A percentile compares a stretch with the other conserved stretches of the same genome.
These are phyloP conservation scores for Camponotus floridanus DNA, from an alignment of 1,140 invertebrate species.

Conservation along the genomic window DNA sequence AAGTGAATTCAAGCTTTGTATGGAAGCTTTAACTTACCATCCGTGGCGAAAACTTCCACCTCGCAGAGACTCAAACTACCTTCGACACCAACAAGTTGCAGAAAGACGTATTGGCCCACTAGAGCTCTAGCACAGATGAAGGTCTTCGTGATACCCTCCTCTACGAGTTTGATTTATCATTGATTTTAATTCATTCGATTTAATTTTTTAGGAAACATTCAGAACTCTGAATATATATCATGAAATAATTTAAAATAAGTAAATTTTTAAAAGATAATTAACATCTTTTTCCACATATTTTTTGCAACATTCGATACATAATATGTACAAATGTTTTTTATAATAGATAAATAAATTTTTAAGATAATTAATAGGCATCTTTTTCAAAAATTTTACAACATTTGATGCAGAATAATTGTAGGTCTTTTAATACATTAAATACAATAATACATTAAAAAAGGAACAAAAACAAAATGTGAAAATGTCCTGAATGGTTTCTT, in stretches of 20 bases:
- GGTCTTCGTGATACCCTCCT: constrained; percentile 96
- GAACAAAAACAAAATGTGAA: background rate
- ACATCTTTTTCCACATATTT: background rate
- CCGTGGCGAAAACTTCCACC: constrained; percentile 96
- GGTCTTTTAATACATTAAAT: background rate
- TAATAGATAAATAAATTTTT: background rate
- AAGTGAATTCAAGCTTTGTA: background rate
- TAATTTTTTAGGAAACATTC: background rate
- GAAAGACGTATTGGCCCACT: constrained; percentile 94
- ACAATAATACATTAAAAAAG: background rate
- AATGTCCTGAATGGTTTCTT: constrained; percentile 20
- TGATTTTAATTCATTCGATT: constrained; percentile 28
- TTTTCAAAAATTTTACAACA: background rate
- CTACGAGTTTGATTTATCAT: constrained; percentile 85
- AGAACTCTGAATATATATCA: background rate
- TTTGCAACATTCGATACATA: background rate
- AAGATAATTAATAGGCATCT: background rate
- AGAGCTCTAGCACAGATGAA: constrained; percentile 94
- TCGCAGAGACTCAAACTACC: constrained; percentile 96
- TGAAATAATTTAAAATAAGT: background rate
- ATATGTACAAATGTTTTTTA: background rate
- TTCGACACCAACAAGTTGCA: constrained; percentile 96
- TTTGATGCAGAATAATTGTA: background rate
- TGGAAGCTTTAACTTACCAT: constrained; percentile 87
- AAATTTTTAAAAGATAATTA: background rate